phyloP scores from a whole-genome alignment of 2,888 invertebrate species.

The Drosophila pegasa region DNA sequence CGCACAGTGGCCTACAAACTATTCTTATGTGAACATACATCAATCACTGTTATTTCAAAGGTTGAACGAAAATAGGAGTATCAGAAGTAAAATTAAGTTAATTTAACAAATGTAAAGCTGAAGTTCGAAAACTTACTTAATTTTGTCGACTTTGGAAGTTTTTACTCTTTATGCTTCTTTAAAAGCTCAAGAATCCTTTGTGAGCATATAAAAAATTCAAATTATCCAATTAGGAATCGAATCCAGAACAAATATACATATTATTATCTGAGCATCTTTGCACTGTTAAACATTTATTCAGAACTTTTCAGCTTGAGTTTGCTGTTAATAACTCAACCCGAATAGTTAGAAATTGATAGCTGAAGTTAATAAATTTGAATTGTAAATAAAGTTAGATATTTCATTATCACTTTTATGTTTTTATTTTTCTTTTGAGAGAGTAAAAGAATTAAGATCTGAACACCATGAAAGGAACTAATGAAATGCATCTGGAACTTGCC shows the following conservation, averaged over 20 bases:
- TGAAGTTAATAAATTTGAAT: too few species aligned
- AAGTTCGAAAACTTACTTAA: too few species aligned
- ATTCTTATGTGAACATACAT: not conserved
- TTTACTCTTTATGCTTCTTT: not conserved
- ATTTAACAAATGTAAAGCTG: too few species aligned
- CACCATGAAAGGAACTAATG: not conserved
- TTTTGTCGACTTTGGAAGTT: not conserved
- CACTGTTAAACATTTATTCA: not conserved
- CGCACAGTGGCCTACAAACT: slow-evolving; percentile 27
- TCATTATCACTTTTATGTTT: not conserved
- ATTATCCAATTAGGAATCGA: too few species aligned
- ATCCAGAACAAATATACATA: too few species aligned
- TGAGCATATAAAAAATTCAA: not conserved
- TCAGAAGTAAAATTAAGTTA: not conserved
- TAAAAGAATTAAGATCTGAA: not conserved
- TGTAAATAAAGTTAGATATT: not conserved
- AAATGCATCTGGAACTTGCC: not conserved
- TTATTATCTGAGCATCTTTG: too few species aligned
- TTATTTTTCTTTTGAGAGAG: too few species aligned
- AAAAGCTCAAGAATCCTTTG: not conserved
- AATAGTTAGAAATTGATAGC: not conserved
- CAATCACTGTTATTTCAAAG: not conserved
- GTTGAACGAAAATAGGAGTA: not conserved
- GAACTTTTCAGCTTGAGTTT: not conserved
- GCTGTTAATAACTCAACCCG: not conserved